Evolutionary conservation across 2,113 vertebrate species (phyloP), one percentile per base, ranked within the genome.

Genomic region (Scalopus aquaticus): DNA sequence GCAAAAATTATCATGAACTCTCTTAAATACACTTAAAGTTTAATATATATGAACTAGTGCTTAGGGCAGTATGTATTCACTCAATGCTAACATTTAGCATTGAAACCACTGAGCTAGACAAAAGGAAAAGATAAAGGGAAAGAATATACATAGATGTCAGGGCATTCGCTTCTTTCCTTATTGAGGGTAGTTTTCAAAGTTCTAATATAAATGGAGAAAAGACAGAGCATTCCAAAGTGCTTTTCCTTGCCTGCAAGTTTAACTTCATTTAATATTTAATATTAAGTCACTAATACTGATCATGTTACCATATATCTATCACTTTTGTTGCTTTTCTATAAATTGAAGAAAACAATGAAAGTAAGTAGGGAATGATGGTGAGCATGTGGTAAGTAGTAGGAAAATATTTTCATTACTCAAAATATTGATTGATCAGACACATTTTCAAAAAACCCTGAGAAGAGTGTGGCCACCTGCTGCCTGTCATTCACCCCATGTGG

Each of bases 1-100:
- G 72, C 82, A 24, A 90, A 86, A 87, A 91, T 90, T 74, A 83
- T 49, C 46, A 73, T 42, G 70, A 74, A 72, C 8, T 83, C 20
- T 19, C 37, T 76, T 90, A n/a, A 86, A 42, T 65, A 42, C 9
- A 20, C 19, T 93, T 91, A 73, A 83, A 79, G 17, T 87, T 95
- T 76, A 76, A 54, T 28, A 16, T 46, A 67, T 58, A 32, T 76
- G 17, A 60, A 12, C 24, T 26, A 64, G 22, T 58, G 19, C 13
- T 77, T 56, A 73, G 0, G 69, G 28, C 64, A 82, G 58, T 7
- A 46, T 32, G 51, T 35, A 39, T 4, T 90, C 24, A 67, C 69
- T 24, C 28, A 62, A 62, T 39, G 39, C 5, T 89, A 32, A 74
- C 67, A 67, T 28, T 81, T 54, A 79, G 39, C 39, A 84, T 17